These are phyloP conservation scores for Antigone vipio DNA, from an alignment of 2,113 vertebrate species.

Conservation along the genomic window DNA sequence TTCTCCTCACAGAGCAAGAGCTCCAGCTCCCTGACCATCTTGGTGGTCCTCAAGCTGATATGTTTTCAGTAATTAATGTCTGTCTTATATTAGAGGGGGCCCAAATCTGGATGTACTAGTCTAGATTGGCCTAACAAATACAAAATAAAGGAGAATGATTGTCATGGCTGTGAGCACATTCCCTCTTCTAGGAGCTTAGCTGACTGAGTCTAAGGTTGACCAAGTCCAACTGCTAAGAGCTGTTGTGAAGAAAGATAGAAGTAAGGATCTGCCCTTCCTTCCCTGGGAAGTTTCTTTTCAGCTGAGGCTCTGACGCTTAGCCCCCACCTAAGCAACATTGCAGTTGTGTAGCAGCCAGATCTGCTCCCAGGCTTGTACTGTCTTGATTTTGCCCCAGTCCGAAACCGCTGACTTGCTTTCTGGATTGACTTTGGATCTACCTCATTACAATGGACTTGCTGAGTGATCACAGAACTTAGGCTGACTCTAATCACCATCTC, in stretches of 20 bases:
- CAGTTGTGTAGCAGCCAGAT: not conserved
- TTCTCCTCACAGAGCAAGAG: not conserved
- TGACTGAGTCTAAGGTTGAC: not conserved
- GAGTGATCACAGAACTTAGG: not conserved
- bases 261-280: not conserved
- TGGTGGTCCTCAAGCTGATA: not conserved
- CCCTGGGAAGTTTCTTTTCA: not conserved
- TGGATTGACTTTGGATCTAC: not conserved
- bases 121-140: not conserved
- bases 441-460: not conserved
- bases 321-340: fast-evolving
- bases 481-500: not conserved
- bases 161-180: not conserved
- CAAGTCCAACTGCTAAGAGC: not conserved
- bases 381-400: not conserved
- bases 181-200: not conserved
- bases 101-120: not conserved
- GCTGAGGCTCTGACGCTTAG: not conserved
- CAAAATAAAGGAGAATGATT: not conserved
- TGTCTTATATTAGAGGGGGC: not conserved
- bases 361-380: not conserved
- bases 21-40: not conserved
- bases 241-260: not conserved
- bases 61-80: no score
- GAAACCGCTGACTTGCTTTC: not conserved